A percentile compares a stretch with the other conserved stretches of the same genome.
Evolutionary conservation across 2,888 invertebrate species (phyloP).

Genomic region (Hololepta plana): DNA sequence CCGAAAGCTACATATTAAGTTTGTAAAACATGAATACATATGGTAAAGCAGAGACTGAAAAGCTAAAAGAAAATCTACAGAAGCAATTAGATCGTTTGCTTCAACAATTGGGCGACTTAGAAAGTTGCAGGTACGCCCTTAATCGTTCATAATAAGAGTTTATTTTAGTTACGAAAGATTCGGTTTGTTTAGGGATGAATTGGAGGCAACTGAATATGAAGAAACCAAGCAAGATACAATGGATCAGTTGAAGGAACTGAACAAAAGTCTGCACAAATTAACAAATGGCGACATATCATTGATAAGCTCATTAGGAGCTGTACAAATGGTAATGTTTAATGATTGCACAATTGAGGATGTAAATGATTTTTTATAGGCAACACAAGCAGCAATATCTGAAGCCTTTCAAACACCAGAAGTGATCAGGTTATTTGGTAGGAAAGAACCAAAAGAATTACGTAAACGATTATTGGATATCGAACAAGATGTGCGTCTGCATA

Average conservation of each 20-base stretch:
- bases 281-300: slow-evolving; percentile 49
- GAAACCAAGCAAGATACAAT: slow-evolving; percentile 49
- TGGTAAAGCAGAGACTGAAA: slow-evolving; percentile 41
- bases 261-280: slow-evolving; percentile 41
- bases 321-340: slow-evolving; percentile 37
- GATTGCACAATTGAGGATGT: slow-evolving; percentile 5
- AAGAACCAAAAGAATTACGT: slow-evolving; percentile 45
- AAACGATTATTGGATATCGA: slow-evolving; percentile 38
- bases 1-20: too few relatives aligned
- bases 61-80: slow-evolving; percentile 42
- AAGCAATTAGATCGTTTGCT: slow-evolving; percentile 48
- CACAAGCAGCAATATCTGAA: slow-evolving; percentile 52
- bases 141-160: too few relatives aligned
- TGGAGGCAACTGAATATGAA: slow-evolving; percentile 45
- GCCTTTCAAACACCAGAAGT: slow-evolving; percentile 62
- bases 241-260: slow-evolving; percentile 51
- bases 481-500: slow-evolving; percentile 41
- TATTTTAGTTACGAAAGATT: slow-evolving; percentile 2
- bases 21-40: slow-evolving; percentile 30
- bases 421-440: slow-evolving; percentile 50
- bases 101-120: slow-evolving; percentile 49
- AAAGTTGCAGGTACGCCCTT: slow-evolving; percentile 42
- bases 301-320: slow-evolving; percentile 41
- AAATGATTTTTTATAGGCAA: slow-evolving; percentile 32
- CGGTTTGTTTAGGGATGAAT: slow-evolving; percentile 34